Base-by-base conservation (phyloP, 2,888 invertebrate species). In the Cataglyphis cursor region DNA sequence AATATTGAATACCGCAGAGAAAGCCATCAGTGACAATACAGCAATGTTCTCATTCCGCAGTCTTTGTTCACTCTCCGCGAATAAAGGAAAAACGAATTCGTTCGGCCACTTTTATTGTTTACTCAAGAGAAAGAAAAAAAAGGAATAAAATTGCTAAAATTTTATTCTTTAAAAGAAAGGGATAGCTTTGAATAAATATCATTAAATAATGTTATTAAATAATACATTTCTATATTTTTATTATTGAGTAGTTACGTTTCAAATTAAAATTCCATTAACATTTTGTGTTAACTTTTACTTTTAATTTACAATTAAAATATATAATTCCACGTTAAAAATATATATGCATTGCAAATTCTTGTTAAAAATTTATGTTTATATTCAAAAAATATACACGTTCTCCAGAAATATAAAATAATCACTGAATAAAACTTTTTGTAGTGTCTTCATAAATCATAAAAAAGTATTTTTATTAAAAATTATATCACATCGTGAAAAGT, bases 61-160 rank as follows among this genome's bases (percentile, higher is more conserved):
- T 70, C 70, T 70, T 54, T 78, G 72, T 78, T 31, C 54, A 10
- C 28, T 41, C 15, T 31, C 54, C 4, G 10, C 24, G 72, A 78
- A 78, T 70, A 68, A 70, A 54, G 5, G 41, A 24, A 15, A 66
- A 78, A 31, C 41, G 57, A 78, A 70, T 78, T 78, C 15, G 41
- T 41, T 78, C 15, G 57, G 15, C 6, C 24, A 38, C 41, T 70
- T 70, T 70, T 41, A 70, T 70, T 72, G 73, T 70, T 72, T 57
- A 72, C 24, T 4, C 8, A 6, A 68, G 15, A 10, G 3, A 59
- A 54, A 35, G 12, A 38, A 18, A 48, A 28, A 28, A 12, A 70
- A 31, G 44, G 0, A 59, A 78, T 21, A 70, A 57, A 59, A 5
- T 2, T 21, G 41, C 2, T 21, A 35, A 41, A 21, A 38, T 44